Evolutionary conservation across 2,113 vertebrate species (phyloP), one percentile per base, ranked within the genome.

Genomic region (Rana temporaria): DNA sequence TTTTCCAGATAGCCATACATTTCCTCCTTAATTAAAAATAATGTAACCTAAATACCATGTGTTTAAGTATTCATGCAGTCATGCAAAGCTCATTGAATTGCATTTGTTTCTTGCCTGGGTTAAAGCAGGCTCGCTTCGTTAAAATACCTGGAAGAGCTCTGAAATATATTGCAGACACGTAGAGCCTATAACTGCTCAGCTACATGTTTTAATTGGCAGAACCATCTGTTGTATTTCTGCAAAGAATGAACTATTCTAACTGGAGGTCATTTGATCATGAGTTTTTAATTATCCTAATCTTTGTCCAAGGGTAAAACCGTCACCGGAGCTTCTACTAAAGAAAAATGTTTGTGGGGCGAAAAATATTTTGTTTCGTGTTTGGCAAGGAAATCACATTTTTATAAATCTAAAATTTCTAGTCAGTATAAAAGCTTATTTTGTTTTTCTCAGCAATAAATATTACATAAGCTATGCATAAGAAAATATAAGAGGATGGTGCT

Each of bases 221-320:
- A 83, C 71, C 81, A 83, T 83, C 81, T 83, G 81, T 76, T 83
- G 81, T 83, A 76, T 74, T 83, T 83, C 72, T 60, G 71, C 81
- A 83, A 55, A 76, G 72, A 68, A 83, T 76, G 81, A 83, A 74
- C 81, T 83, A 68, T 68, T 68, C 81, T 83, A 83, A 83, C 81
- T 66, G 81, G 81, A 83, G 81, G 81, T 76, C 81, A 83, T 75
- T 83, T 83, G 71, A 83, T 83, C 81, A 76, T 76, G 81, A 83
- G 72, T 68, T 83, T 82, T 83, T 83, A 83, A 83, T 83, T 83
- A 83, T 76, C 81, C 81, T 76, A 83, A 83, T 83, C 70, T 76
- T 68, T 83, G 72, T 83, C 81, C 81, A 83, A 83, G 71, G 81
- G 81, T 83, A 83, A 83, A 82, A 68, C 60, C 52, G 20, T 67